These are phyloP conservation scores for Magallana angulata DNA, from an alignment of 1,140 invertebrate species.

Conservation along the genomic window DNA sequence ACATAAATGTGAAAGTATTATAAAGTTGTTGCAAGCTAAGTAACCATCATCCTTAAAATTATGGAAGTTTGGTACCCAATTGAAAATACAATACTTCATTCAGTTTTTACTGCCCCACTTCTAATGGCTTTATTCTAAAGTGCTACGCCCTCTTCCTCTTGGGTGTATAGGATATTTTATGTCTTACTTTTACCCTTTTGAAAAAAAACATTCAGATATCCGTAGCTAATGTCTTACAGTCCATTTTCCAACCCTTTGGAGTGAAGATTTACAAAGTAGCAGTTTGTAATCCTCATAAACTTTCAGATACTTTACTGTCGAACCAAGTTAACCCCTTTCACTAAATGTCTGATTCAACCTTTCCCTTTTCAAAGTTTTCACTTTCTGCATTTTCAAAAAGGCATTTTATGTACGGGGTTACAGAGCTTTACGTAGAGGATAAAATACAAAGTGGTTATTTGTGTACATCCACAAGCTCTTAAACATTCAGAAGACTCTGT, in stretches of 20 bases:
- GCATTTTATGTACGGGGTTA: not conserved
- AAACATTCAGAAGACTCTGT: slow-evolving; percentile 7
- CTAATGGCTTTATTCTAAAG: too few species aligned
- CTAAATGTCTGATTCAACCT: not conserved
- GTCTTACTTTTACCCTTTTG: not conserved
- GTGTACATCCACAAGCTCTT: not conserved
- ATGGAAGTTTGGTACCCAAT: too few species aligned
- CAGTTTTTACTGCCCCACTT: too few species aligned
- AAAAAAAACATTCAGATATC: not conserved
- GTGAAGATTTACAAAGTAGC: not conserved
- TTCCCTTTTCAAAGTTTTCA: not conserved
- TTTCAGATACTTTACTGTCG: not conserved
- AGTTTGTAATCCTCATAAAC: not conserved
- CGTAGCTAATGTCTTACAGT: not conserved
- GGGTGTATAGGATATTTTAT: not conserved
- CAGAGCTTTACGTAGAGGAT: not conserved
- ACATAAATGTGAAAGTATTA: too few species aligned
- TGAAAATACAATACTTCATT: too few species aligned
- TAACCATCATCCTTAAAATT: too few species aligned
- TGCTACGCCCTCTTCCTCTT: not conserved
- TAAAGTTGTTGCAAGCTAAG: too few species aligned
- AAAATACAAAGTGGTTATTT: slow-evolving; percentile 18
- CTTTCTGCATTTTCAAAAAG: not conserved
- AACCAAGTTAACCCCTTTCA: not conserved
- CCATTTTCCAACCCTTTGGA: not conserved